A percentile compares a stretch with the other conserved stretches of the same genome.
Evolutionary conservation across 2,888 invertebrate species (phyloP).

Genomic region (Miltochrista miniata): DNA sequence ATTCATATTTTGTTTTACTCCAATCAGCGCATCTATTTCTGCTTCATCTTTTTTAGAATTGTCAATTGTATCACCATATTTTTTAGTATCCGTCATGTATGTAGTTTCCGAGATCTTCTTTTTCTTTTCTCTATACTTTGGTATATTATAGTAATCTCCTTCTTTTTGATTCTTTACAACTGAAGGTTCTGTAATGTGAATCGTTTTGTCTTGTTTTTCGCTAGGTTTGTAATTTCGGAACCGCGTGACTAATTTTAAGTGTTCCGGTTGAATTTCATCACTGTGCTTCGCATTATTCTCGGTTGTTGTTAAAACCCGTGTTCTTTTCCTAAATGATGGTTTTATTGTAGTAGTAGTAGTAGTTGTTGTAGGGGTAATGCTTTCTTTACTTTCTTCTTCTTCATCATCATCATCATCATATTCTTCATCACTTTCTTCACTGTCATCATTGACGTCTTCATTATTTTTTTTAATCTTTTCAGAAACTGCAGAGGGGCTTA

Average conservation of each 20-base stretch:
- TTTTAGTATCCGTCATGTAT: constrained; percentile 71
- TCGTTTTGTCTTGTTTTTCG: constrained; percentile 24
- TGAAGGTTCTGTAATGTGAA: constrained; percentile 16
- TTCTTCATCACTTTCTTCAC: constrained; percentile 11
- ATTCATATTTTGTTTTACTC: constrained; percentile 63
- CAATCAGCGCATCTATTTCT: constrained; percentile 71
- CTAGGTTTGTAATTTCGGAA: constrained; percentile 52
- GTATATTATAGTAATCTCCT: constrained; percentile 27
- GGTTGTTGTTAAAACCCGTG: constrained; percentile 41
- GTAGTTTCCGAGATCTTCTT: constrained; percentile 71
- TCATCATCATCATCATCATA: constrained; percentile 8
- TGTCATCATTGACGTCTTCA: constrained; percentile 1
- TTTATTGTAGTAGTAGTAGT: constrained; percentile 53
- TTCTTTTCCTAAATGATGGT: constrained; percentile 49
- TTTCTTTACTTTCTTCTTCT: constrained; percentile 42
- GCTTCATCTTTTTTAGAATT: constrained; percentile 61
- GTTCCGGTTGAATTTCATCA: constrained; percentile 42
- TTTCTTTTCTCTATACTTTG: constrained; percentile 71
- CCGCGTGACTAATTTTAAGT: constrained; percentile 60
- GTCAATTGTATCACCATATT: constrained; percentile 66
- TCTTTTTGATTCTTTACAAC: constrained; percentile 13
- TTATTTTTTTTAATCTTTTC: constrained; percentile 8
- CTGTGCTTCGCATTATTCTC: constrained; percentile 32
- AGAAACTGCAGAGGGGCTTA: constrained; percentile 21
- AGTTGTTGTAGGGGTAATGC: constrained; percentile 29